phyloP scores from a whole-genome alignment of 2,888 invertebrate species.

The Teleogryllus oceanicus region DNA sequence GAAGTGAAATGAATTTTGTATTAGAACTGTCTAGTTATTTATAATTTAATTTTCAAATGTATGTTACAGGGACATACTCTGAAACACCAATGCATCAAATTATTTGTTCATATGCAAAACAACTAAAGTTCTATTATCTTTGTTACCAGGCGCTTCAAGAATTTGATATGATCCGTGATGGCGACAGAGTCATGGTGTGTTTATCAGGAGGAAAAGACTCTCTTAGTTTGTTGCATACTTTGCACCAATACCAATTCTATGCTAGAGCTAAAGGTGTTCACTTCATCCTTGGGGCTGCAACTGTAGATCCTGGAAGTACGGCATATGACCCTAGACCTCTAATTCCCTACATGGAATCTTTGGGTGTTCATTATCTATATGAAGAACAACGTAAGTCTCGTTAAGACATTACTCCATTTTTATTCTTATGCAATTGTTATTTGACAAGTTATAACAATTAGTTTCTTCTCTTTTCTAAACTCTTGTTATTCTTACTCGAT shows the following conservation, averaged over 20 bases:
- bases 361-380: constrained; percentile 73
- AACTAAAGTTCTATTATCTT: not conserved
- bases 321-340: constrained; percentile 60
- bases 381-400: constrained; percentile 52
- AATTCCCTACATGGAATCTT: constrained; percentile 68
- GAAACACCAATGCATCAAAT: no score
- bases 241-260: constrained; percentile 80
- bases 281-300: constrained; percentile 67
- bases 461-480: no score
- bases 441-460: not conserved
- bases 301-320: constrained; percentile 66
- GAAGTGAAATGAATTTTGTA: no score
- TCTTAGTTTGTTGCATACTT: constrained; percentile 75
- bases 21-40: no score
- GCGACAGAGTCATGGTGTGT: constrained; percentile 79
- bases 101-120: no score
- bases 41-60: no score
- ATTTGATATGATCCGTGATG: constrained; percentile 77
- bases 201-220: constrained; percentile 82
- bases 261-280: constrained; percentile 68
- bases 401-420: not conserved
- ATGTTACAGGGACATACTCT: no score
- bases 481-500: no score
- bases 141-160: constrained; percentile 67
- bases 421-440: not conserved